A percentile compares a stretch with the other conserved stretches of the same genome.
Conservation (phyloP, 1,140 invertebrate genomes). For the Sycobia sp. region DNA sequence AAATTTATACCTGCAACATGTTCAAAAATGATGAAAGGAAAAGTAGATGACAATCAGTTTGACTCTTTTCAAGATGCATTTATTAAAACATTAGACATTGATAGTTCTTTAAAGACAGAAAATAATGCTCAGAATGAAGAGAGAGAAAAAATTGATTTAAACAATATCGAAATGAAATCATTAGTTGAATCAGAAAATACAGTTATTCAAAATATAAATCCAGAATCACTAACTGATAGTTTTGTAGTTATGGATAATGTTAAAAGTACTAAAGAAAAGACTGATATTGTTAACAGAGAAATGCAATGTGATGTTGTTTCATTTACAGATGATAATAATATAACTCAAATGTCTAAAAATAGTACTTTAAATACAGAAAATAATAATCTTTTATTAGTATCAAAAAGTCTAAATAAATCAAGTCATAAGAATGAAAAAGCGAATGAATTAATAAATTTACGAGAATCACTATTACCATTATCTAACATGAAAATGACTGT, state of each 20-base stretch:
- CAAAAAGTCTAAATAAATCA: neutral
- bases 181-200: neutral
- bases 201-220: neutral
- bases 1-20: neutral
- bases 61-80: conserved; percentile 51
- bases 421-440: no score
- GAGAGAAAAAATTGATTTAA: conserved; percentile 3
- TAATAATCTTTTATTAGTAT: neutral
- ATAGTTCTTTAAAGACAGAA: conserved; percentile 20
- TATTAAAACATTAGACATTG: conserved; percentile 48
- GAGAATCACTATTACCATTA: no score
- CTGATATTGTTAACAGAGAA: conserved; percentile 38
- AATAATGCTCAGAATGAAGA: neutral
- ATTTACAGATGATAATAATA: neutral
- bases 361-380: neutral
- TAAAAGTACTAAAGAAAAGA: conserved; percentile 39
- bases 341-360: neutral
- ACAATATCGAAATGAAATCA: neutral
- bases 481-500: conserved; percentile 35
- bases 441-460: conserved; percentile 34
- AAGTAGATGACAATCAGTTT: conserved; percentile 39
- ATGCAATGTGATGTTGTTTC: conserved; percentile 29
- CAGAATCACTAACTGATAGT: conserved; percentile 9
- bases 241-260: conserved; percentile 28
- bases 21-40: conserved; percentile 8